Evolutionary conservation across 2,797 vertebrate genomes (phyloP), one percentile per base, ranked within the genome.

Genomic region (Esox masquinongy): DNA sequence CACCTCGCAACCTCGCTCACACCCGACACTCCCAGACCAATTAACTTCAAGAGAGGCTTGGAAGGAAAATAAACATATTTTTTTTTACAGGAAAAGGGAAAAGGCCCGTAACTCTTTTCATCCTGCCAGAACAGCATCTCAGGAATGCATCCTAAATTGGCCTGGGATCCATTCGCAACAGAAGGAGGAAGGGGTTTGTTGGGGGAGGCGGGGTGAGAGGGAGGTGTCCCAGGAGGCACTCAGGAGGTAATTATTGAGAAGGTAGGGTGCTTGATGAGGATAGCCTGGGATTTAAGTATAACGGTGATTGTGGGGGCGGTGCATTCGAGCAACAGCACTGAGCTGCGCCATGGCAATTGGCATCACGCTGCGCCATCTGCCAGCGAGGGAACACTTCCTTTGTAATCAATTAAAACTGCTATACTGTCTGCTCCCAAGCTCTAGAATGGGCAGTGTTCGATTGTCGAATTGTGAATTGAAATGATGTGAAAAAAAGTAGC

Each of bases 111-210:
- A 85, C 76, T 76, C 76, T 87, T 85, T 87, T 87, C 73, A 84
- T 85, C 63, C 29, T 66, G 87, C 77, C 80, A 74, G 72, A 19
- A 75, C 87, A 88, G 83, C 85, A 91, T 87, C 87, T 63, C 66
- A 88, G 87, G 90, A 93, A 94, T 93, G 89, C 79, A 80, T 68
- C 24, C 64, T 89, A 92, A 90, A 93, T 91, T 90, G 89, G 84
- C 80, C 80, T 81, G 56, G 87, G 88, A 91, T 89, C 85, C 78
- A 79, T 82, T 86, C 88, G 87, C 78, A 63, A 63, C 86, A 81
- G 83, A 77, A 59, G 64, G 15, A 77, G 63, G 49, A 63, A 34
- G 63, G 73, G 50, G 31, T 70, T 47, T 70, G 79, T 72, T 73
- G 56, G 67, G 74, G 79, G 43, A 24, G 72, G 72, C 80, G 87